Percentiles rank a stretch among this genome's conserved stretches.
Conservation (phyloP, 1,140 invertebrate species). For the Hylaeus anthracinus region DNA sequence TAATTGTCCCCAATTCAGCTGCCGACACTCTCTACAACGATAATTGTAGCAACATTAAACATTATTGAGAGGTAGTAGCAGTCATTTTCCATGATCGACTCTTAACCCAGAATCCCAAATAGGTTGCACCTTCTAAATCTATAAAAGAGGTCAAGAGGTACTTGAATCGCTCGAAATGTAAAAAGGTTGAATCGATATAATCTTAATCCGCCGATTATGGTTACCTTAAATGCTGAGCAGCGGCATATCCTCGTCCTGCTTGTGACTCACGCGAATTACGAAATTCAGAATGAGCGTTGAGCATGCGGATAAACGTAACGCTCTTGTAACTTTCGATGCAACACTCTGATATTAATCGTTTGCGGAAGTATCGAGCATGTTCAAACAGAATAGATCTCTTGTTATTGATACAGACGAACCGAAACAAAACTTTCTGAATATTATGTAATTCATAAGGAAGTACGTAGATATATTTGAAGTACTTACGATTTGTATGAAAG, state of each 20-base stretch:
- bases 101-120: conserved; percentile 18
- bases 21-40: neutral
- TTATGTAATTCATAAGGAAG: neutral
- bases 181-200: neutral
- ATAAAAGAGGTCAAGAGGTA: neutral
- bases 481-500: no score
- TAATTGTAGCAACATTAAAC: neutral
- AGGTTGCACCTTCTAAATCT: no score
- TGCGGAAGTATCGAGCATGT: neutral
- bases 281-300: conserved; percentile 22
- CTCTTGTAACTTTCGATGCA: conserved; percentile 11
- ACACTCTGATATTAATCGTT: neutral
- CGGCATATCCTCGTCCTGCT: neutral
- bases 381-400: neutral
- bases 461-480: neutral
- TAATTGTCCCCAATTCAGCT: neutral
- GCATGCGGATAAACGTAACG: neutral
- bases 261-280: conserved; percentile 1
- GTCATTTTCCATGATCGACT: conserved; percentile 1
- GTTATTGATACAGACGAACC: neutral
- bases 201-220: neutral
- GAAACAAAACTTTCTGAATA: neutral
- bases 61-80: neutral
- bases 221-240: neutral
- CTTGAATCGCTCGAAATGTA: neutral